phyloP scores from a whole-genome alignment of 2,888 invertebrate genomes.

The Torymus texanus region DNA sequence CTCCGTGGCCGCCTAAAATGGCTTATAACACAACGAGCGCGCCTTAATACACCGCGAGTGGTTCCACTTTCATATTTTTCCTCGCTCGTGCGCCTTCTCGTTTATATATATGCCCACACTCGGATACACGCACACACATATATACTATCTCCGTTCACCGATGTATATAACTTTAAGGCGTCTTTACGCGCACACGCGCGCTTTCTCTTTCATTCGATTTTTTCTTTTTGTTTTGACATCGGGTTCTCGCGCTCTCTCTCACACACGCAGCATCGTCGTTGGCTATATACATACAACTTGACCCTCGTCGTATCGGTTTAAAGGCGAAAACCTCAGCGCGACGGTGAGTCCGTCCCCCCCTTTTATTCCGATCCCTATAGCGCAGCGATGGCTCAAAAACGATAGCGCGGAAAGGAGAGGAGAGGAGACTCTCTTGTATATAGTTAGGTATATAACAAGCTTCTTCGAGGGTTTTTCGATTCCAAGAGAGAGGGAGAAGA shows the following conservation, averaged over 20 bases:
- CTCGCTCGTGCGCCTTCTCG: too few relatives aligned
- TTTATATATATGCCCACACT: too few relatives aligned
- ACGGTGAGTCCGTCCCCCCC: neutral
- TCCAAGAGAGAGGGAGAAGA: too few relatives aligned
- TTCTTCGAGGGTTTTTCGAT: too few relatives aligned
- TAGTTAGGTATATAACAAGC: too few relatives aligned
- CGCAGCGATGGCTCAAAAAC: slow-evolving; percentile 1
- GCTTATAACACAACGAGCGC: too few relatives aligned
- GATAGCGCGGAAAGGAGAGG: neutral
- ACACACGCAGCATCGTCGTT: neutral
- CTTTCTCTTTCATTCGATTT: slow-evolving; percentile 47
- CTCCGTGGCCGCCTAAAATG: too few relatives aligned
- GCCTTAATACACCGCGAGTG: too few relatives aligned
- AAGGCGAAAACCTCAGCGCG: slow-evolving; percentile 20
- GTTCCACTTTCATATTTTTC: too few relatives aligned
- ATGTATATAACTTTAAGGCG: slow-evolving; percentile 1
- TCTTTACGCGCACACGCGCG: neutral
- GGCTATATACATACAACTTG: neutral
- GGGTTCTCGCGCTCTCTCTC: slow-evolving; percentile 15
- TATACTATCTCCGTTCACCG: too few relatives aligned
- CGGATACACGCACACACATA: too few relatives aligned
- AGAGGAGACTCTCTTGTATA: too few relatives aligned
- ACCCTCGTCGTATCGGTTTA: slow-evolving; percentile 22
- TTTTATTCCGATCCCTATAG: neutral
- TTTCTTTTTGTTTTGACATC: slow-evolving; percentile 45